Conservation (phyloP, 2,797 vertebrate species). For the Semaprochilodus insignis region DNA sequence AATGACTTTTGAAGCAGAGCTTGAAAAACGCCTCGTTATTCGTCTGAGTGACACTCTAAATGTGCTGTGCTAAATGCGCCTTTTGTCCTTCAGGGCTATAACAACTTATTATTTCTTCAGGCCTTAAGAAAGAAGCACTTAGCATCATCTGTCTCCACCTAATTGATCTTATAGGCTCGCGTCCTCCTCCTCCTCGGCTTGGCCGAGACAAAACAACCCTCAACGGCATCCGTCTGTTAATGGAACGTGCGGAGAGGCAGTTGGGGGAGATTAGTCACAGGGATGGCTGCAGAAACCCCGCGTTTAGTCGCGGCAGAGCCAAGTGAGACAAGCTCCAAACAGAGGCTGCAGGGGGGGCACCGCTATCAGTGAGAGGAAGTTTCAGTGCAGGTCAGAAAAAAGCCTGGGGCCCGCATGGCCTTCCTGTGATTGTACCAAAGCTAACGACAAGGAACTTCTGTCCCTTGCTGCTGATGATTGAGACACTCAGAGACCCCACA, state of each 20-base stretch:
- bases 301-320: slow-evolving; percentile 51
- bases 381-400: slow-evolving; percentile 61
- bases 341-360: slow-evolving; percentile 14
- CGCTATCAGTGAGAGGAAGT: slow-evolving; percentile 65
- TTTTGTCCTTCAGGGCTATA: slow-evolving; percentile 12
- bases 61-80: slow-evolving; percentile 1
- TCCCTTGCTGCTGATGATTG: slow-evolving; percentile 49
- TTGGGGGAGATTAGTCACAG: slow-evolving; percentile 29
- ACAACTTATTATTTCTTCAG: slow-evolving; percentile 4
- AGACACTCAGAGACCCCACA: slow-evolving; percentile 19
- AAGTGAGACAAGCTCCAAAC: slow-evolving; percentile 35
- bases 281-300: slow-evolving; percentile 22
- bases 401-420: slow-evolving; percentile 52
- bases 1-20: slow-evolving; percentile 23
- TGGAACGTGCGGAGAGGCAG: slow-evolving; percentile 47
- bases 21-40: slow-evolving; percentile 3
- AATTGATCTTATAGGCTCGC: slow-evolving; percentile 1
- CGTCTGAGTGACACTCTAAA: not conserved
- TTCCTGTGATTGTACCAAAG: slow-evolving; percentile 81
- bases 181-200: not conserved
- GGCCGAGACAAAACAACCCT: slow-evolving; percentile 10
- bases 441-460: slow-evolving; percentile 47
- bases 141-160: not conserved
- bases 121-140: slow-evolving; percentile 10
- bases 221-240: slow-evolving; percentile 11